Base-by-base conservation (phyloP, 1,140 invertebrate species). In the Geopemphigus sp. region DNA sequence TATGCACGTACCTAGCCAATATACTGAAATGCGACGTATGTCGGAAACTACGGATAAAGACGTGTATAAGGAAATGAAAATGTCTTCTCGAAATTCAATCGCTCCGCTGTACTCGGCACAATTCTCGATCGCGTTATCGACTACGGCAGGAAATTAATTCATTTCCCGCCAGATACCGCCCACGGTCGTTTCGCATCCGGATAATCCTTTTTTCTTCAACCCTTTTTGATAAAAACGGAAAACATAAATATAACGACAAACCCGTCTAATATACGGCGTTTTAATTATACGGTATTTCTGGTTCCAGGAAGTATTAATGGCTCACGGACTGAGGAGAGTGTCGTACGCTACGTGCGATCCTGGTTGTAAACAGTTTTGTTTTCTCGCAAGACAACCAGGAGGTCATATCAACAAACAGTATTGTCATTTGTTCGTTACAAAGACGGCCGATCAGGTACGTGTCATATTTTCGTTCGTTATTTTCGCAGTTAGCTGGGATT, bases 311-410 rank as follows among this genome's bases (percentile, higher is more conserved):
- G 74, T 78, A 17, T 78, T 78, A 29, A 95, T 94, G 93, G 92
- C 91, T 82, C 93, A 94, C 87, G 93, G 93, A 84, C 86, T 95
- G 83, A 90, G 92, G 83, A 90, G 93, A 84, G 94, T 95, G 84
- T 94, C 93, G 82, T 94, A 93, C 87, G 93, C 93, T 82, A 94
- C 92, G 81, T 94, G 93, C 91, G 92, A 95, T 86, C 90, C 92
- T 14, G 89, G 91, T 78, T 88, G 91, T 84, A 89, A 90, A 82
- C 92, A 94, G 85, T 95, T 95, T 88, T 92, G 92, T 84, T 94
- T 94, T 85, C 88, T 95, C 81, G 93, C 93, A 22, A 87, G 93
- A 82, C 92, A 94, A 87, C 93, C 93, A 17, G 90, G 91, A 83
- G 91, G 89, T 32, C 90, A 91, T 84, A 90, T 91, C 84, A 90